These are phyloP conservation scores for Physeter macrocephalus DNA, from an alignment of 2,113 vertebrate genomes.

Conservation along the genomic window DNA sequence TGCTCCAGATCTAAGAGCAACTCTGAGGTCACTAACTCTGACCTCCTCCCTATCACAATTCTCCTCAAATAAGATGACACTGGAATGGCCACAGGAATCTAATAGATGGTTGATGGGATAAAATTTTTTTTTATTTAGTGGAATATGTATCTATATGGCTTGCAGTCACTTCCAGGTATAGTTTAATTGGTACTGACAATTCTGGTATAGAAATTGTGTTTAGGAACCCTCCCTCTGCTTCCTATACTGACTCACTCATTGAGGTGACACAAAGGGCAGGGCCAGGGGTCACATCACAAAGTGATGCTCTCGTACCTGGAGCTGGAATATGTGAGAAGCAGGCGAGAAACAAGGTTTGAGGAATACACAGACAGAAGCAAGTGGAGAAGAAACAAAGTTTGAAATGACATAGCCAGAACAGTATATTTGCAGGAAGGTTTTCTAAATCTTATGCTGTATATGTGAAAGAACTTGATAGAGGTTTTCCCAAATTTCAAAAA, in stretches of 20 bases:
- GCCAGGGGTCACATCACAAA: background rate
- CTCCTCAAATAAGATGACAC: background rate
- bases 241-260: background rate
- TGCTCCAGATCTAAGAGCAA: background rate
- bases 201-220: background rate
- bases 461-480: background rate
- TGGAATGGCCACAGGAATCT: background rate
- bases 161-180: background rate
- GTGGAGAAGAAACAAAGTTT: background rate
- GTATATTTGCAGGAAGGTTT: background rate
- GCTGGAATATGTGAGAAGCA: background rate
- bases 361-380: background rate
- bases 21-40: background rate
- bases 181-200: background rate
- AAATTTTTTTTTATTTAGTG: background rate
- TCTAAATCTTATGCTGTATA: background rate
- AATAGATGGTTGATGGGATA: background rate
- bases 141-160: background rate
- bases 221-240: background rate
- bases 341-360: background rate
- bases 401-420: background rate
- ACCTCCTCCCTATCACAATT: background rate
- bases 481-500: background rate
- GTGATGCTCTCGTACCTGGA: background rate
- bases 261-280: background rate